Base-by-base conservation (phyloP, 2,888 invertebrate genomes). In the Acheta domesticus region DNA sequence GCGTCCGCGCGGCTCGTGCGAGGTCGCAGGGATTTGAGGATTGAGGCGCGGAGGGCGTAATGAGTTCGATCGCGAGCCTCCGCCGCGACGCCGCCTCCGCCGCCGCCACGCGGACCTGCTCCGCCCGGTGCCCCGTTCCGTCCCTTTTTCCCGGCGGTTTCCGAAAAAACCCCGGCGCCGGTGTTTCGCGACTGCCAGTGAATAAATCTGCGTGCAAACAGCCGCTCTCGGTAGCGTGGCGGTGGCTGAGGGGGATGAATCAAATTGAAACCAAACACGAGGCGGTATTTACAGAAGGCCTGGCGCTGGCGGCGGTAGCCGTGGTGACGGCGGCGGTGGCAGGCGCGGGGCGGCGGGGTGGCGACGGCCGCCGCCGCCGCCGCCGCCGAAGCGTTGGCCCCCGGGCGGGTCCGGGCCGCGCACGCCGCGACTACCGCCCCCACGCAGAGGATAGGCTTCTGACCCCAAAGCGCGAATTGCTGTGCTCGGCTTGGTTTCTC, bases 171-270 rank as follows among this genome's bases (percentile, higher is more conserved):
- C 14, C 62, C 62, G 62, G n/a, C 62, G 62, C 62, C n/a, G 62
- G 62, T 62, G 62, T 62, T 62, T 62, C 62, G 62, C 62, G 62
- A 62, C 62, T 36, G 62, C 62, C 62, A 62, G 62, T 62, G 62
- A 62, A 62, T 62, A 62, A 62, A 62, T 62, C 62, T 62, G 62
- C 62, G 62, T 19, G 62, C 62, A 62, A 62, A 62, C 62, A 62
- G 62, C 16, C 16, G 62, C 62, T 14, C n/a, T 62, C 62, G n/a
- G 14, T n/a, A n/a, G n/a, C 62, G n/a, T n/a, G n/a, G 62, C 62
- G 62, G 62, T 62, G 62, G n/a, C 62, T 62, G 62, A 62, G 62
- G 62, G 62, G n/a, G n/a, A 62, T 62, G 62, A 62, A 62, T 62
- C 62, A 62, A 62, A 62, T 62, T 62, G 62, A 62, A 62, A 62